These are phyloP conservation scores for Lineus longissimus DNA, from an alignment of 1,140 invertebrate genomes.

Conservation along the genomic window DNA sequence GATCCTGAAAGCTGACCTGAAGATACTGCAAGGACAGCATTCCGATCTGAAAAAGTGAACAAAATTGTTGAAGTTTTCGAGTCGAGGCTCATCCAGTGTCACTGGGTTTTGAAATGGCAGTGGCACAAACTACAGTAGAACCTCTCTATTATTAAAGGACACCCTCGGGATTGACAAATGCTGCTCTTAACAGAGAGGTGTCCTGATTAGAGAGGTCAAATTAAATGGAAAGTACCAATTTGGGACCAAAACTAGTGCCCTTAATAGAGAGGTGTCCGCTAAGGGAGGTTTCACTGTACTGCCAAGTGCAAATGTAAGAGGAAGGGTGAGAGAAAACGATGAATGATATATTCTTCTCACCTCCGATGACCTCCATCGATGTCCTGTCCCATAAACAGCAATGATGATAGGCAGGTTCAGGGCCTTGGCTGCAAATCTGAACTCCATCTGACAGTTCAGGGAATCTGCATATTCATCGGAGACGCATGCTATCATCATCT, in stretches of 20 bases:
- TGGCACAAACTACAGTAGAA: constrained; percentile 7
- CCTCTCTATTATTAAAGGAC: no score
- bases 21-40: constrained; percentile 35
- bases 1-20: constrained; percentile 43
- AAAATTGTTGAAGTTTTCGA: constrained; percentile 10
- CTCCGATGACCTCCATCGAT: constrained; percentile 42
- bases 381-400: constrained; percentile 39
- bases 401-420: constrained; percentile 38
- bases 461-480: constrained; percentile 47
- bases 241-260: no score
- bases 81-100: neutral
- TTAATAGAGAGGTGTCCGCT: no score
- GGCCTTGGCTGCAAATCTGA: constrained; percentile 42
- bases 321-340: no score
- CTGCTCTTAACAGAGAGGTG: no score
- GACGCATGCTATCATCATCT: constrained; percentile 40
- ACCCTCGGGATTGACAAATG: no score
- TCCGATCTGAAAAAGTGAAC: constrained; percentile 30
- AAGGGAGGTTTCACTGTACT: no score
- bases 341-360: constrained; percentile 21
- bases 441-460: constrained; percentile 47
- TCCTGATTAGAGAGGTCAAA: no score
- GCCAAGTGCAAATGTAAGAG: constrained; percentile 11
- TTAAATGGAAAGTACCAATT: no score
- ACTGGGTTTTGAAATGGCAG: neutral